Evolutionary conservation across 2,113 vertebrate genomes (phyloP).

Genomic region (Psittacara wagleri): DNA sequence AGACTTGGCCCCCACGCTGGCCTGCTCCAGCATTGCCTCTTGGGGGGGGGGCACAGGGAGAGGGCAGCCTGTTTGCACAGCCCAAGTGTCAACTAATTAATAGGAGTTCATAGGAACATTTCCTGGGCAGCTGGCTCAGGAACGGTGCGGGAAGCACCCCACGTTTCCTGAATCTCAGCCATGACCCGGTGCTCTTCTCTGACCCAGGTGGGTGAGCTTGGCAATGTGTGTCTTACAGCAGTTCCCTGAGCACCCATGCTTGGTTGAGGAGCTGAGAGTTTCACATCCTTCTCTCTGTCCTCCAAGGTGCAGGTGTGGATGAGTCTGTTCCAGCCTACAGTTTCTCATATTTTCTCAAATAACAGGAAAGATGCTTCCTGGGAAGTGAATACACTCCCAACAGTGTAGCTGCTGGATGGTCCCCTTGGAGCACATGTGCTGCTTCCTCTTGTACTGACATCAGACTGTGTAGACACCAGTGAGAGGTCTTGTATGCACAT

Average conservation of each 20-base stretch:
- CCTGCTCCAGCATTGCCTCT: slow-evolving; percentile 44
- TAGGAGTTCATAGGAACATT: slow-evolving; percentile 73
- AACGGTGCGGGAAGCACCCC: neutral
- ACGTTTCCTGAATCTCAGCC: neutral
- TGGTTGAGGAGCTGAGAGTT: neutral
- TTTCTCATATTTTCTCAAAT: neutral
- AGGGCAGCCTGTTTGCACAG: slow-evolving; percentile 66
- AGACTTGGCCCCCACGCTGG: slow-evolving; percentile 40
- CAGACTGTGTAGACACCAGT: neutral
- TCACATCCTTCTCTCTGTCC: neutral
- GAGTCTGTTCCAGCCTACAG: neutral
- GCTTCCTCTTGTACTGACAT: neutral
- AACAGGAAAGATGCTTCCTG: neutral
- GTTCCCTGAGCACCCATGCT: neutral
- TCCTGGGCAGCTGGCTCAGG: slow-evolving; percentile 66
- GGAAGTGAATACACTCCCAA: neutral
- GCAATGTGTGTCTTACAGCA: neutral
- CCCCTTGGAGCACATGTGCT: rapidly evolving
- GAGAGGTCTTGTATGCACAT: neutral
- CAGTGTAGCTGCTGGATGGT: neutral
- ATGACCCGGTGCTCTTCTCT: neutral
- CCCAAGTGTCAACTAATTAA: slow-evolving; percentile 77
- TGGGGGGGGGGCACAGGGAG: neutral
- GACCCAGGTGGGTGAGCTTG: neutral
- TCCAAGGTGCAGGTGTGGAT: neutral